Conservation (phyloP, 2,113 vertebrate species). For the Formicarius rufipectus region DNA sequence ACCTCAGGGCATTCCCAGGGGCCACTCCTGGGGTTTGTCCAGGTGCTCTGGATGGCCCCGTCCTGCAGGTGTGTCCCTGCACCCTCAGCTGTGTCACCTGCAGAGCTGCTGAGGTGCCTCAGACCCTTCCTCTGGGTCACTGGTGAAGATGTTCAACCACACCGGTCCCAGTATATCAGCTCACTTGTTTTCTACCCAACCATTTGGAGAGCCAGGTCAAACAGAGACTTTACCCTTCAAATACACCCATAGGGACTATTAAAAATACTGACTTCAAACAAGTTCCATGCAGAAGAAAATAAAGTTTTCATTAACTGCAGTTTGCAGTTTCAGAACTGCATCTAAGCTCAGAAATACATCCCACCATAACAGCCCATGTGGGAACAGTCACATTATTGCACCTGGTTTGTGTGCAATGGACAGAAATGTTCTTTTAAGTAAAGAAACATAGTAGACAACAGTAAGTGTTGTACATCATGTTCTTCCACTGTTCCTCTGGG, state of each 20-base stretch:
- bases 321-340: neutral
- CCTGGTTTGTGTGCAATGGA: neutral
- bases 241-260: neutral
- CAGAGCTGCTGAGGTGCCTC: neutral
- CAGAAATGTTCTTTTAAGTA: neutral
- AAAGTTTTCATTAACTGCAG: neutral
- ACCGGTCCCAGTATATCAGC: neutral
- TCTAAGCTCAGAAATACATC: neutral
- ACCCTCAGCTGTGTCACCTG: neutral
- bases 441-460: neutral
- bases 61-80: too few species aligned
- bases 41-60: too few species aligned
- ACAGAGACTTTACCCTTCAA: neutral
- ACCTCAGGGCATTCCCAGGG: too few species aligned
- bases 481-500: neutral
- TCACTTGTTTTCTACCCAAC: neutral
- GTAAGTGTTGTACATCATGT: neutral
- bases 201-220: neutral
- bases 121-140: rapidly evolving
- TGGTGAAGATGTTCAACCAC: too few species aligned
- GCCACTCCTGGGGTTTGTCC: too few species aligned
- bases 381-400: neutral
- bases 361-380: rapidly evolving
- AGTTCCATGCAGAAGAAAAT: neutral
- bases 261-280: neutral